Base-by-base conservation (phyloP, 2,113 vertebrate genomes). In the Panthera leo region DNA sequence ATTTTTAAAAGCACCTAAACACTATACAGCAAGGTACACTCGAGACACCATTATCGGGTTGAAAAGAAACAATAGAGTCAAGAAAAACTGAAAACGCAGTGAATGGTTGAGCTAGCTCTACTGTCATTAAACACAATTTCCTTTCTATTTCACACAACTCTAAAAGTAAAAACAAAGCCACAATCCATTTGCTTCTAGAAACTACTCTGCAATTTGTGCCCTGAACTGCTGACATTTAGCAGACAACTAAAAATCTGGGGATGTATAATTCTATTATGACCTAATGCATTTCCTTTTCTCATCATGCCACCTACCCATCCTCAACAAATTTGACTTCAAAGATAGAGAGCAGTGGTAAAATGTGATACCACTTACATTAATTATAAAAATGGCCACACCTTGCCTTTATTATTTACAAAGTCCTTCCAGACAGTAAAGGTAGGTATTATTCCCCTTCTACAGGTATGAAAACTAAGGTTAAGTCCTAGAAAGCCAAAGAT, bases 301-400 rank as follows among this genome's bases (percentile, higher is more conserved):
- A 70, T 51, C 76, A 94, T 34, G 31, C 19, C 9, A 70, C 34
- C 34, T 9, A n/a, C 1, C 29, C 70, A 78, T 23, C 4, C 31
- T 42, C 31, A 96, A 95, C 83, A 75, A 94, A 91, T 83, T 45
- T 88, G 92, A 80, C 36, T 95, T 73, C 45, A 97, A 95, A 97
- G 96, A 0, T 10, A 98, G 93, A 98, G 92, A 98, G 94, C 61
- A 95, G 95, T 97, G 97, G 97, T 83, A 98, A 98, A 99, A 98
- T 97, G 95, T 91, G 96, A 92, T 85, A 96, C 73, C 89, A 94
- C 98, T 97, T 98, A 93, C 83, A 86, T 96, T 97, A 96, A 98
- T 98, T 95, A 98, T 97, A 95, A 96, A 98, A 98, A 63, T 80
- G 96, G 92, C 76, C 95, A 67, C 15, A 68, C 0, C 27, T 34